Conservation (phyloP, 2,888 invertebrate genomes). For the Priocnemis perturbator region DNA sequence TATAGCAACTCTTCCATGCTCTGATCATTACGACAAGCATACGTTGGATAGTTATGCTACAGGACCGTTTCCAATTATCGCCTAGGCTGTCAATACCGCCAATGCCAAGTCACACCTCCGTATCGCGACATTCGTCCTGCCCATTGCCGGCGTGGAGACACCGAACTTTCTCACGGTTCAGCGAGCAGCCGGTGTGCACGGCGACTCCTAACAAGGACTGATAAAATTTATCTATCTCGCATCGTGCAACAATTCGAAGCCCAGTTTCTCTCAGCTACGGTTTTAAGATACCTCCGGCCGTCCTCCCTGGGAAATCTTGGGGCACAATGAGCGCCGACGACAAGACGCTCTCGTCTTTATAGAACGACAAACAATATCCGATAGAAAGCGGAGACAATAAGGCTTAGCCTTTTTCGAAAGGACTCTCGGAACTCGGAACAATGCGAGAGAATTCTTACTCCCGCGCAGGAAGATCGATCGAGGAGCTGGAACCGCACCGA, state of each 20-base stretch:
- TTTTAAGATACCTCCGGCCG: conserved; percentile 32
- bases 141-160: conserved; percentile 10
- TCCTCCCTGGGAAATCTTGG: conserved; percentile 28
- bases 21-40: too few species aligned
- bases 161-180: conserved; percentile 39
- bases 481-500: too few species aligned
- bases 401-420: too few species aligned
- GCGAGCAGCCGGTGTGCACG: conserved; percentile 3
- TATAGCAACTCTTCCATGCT: too few species aligned
- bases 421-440: too few species aligned
- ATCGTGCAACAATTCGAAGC: conserved; percentile 21
- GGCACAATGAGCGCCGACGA: conserved; percentile 23
- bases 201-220: conserved; percentile 38
- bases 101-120: background rate
- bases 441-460: too few species aligned
- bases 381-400: background rate
- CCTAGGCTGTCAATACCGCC: background rate
- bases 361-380: too few species aligned
- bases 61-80: too few species aligned
- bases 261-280: conserved; percentile 14
- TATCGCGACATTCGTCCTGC: conserved; percentile 19
- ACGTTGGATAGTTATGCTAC: too few species aligned
- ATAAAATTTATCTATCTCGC: conserved; percentile 40
- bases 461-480: too few species aligned
- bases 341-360: background rate